A percentile compares a stretch with the other conserved stretches of the same genome.
Evolutionary conservation across 2,888 invertebrate species (phyloP).

Genomic region (Aspidiotus rigidus): DNA sequence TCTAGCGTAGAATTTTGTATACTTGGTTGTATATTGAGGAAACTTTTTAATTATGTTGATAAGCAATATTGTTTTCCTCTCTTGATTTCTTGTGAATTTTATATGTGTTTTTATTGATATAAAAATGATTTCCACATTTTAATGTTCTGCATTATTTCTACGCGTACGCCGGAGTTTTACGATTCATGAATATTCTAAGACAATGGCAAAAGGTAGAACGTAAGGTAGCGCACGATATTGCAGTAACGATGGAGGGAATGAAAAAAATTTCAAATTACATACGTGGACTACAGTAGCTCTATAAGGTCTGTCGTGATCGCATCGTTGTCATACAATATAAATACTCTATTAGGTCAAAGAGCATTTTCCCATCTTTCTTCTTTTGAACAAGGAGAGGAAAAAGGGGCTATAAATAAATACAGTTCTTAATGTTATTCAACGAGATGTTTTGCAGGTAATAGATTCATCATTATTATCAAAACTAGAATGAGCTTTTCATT

Average conservation of each 20-base stretch:
- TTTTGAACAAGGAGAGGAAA: slow-evolving; percentile 10
- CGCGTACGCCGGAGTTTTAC: not conserved
- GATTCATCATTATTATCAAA: too few relatives aligned
- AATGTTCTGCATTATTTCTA: not conserved
- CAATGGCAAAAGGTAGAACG: slow-evolving; percentile 12
- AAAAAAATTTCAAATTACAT: slow-evolving; percentile 26
- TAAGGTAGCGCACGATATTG: slow-evolving; percentile 24
- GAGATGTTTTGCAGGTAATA: too few relatives aligned
- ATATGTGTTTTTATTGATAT: too few relatives aligned
- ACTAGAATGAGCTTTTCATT: too few relatives aligned
- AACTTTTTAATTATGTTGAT: too few relatives aligned
- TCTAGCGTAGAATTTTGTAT: too few relatives aligned
- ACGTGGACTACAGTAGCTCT: slow-evolving; percentile 29
- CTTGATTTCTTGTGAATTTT: too few relatives aligned
- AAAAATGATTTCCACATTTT: not conserved
- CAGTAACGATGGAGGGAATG: not conserved
- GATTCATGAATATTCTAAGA: not conserved
- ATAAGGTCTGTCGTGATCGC: slow-evolving; percentile 28
- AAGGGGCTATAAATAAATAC: not conserved
- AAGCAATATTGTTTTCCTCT: too few relatives aligned
- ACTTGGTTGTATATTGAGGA: too few relatives aligned
- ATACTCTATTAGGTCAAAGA: slow-evolving; percentile 30
- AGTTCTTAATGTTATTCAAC: not conserved
- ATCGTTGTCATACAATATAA: slow-evolving; percentile 24
- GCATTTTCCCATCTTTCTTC: slow-evolving; percentile 33